phyloP scores from a whole-genome alignment of 2,113 vertebrate species.

The Crypturellus undulatus region DNA sequence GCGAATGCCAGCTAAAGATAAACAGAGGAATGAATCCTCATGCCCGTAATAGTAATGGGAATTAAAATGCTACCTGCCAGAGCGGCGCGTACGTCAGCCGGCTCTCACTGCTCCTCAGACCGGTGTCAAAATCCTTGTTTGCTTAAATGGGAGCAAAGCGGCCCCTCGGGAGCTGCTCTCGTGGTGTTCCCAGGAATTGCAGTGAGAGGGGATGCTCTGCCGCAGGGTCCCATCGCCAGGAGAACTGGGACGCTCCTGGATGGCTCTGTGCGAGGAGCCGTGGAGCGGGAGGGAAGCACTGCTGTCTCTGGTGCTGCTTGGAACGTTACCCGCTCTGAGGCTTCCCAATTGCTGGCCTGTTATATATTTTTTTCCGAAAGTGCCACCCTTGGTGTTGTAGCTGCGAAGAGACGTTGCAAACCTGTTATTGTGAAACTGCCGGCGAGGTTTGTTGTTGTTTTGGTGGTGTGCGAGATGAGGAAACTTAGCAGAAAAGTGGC shows the following conservation, averaged over 20 bases:
- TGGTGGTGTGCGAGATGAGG: background rate
- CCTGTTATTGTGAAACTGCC: background rate
- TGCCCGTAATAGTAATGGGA: background rate
- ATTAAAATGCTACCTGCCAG: constrained; percentile 29
- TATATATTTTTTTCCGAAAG: background rate
- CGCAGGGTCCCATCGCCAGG: too few species aligned
- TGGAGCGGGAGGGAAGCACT: background rate
- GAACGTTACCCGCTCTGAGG: background rate
- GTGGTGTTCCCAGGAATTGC: too few species aligned
- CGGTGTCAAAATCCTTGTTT: background rate
- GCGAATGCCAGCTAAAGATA: constrained; percentile 23
- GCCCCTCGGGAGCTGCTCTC: background rate
- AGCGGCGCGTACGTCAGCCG: background rate
- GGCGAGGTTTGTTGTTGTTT: background rate
- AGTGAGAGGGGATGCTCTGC: too few species aligned
- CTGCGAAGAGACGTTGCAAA: background rate
- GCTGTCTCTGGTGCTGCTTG: background rate
- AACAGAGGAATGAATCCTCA: background rate
- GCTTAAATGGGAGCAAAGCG: background rate
- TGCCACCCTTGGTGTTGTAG: background rate
- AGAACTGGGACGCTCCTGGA: background rate
- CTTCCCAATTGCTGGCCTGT: background rate
- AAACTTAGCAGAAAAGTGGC: background rate
- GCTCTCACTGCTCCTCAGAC: background rate
- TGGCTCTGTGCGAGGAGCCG: fast-evolving